These are phyloP conservation scores for Galemys pyrenaicus DNA, from an alignment of 2,113 vertebrate species.

Conservation along the genomic window DNA sequence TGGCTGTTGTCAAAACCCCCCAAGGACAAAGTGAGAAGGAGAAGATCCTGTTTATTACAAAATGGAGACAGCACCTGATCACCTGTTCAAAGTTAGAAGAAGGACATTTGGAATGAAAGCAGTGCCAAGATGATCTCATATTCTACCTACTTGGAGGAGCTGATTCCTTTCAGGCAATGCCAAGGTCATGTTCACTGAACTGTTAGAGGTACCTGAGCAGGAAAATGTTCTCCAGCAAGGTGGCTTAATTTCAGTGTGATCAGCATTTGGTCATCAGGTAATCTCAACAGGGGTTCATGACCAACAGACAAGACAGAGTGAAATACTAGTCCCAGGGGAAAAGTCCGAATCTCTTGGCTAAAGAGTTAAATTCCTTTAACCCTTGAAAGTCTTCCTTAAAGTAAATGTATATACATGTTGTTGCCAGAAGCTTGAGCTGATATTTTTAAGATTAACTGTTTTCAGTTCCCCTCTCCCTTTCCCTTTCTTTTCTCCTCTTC, in stretches of 20 bases:
- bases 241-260: conserved; percentile 12
- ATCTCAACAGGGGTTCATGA: conserved; percentile 16
- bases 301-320: not conserved
- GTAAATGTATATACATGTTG: conserved; percentile 32
- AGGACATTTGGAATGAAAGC: not conserved
- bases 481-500: not conserved
- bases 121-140: not conserved
- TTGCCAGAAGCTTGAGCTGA: not conserved
- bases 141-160: not conserved
- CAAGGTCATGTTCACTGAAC: conserved; percentile 28
- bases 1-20: not conserved
- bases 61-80: not conserved
- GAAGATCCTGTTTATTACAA: not conserved
- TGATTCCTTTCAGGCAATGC: not conserved
- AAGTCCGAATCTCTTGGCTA: not conserved
- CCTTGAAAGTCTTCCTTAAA: conserved; percentile 33
- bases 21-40: not conserved
- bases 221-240: conserved; percentile 13
- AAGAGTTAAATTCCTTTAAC: conserved; percentile 40
- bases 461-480: not conserved
- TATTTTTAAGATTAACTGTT: not conserved
- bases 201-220: conserved; percentile 31
- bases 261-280: not conserved
- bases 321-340: conserved; percentile 25
- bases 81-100: not conserved